These are phyloP conservation scores for Chelonus insularis DNA, from an alignment of 1,140 invertebrate genomes.

Conservation along the genomic window DNA sequence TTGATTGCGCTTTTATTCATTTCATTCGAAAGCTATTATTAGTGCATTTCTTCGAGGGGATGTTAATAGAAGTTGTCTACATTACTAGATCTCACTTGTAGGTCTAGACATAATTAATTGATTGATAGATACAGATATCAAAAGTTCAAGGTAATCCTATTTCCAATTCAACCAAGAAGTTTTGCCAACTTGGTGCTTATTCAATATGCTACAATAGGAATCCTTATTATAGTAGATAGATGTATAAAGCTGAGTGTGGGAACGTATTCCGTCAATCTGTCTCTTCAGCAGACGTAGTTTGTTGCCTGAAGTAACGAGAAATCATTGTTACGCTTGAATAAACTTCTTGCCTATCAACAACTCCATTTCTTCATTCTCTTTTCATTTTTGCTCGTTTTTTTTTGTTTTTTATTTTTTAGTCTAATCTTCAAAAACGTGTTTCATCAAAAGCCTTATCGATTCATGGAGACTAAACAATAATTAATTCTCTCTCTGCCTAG, in stretches of 20 bases:
- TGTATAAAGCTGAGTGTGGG: neutral
- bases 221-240: neutral
- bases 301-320: conserved; percentile 26
- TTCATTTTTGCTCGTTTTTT: no score
- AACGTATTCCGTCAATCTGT: conserved; percentile 12
- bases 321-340: conserved; percentile 25
- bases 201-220: conserved; percentile 11
- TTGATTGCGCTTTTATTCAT: no score
- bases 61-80: neutral
- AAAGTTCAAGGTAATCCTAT: neutral
- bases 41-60: neutral
- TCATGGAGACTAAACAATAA: no score
- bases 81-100: neutral
- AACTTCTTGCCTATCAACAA: conserved; percentile 21
- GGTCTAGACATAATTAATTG: conserved; percentile 4
- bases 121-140: neutral
- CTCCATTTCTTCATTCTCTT: conserved; percentile 5
- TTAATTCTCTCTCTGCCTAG: no score
- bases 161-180: neutral
- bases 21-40: conserved; percentile 1
- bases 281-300: conserved; percentile 9
- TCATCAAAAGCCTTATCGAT: no score
- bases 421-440: no score
- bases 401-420: no score
- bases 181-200: neutral